Evolutionary conservation across 2,113 vertebrate species (phyloP), one percentile per base, ranked within the genome.

Genomic region (Crotalus horridus): DNA sequence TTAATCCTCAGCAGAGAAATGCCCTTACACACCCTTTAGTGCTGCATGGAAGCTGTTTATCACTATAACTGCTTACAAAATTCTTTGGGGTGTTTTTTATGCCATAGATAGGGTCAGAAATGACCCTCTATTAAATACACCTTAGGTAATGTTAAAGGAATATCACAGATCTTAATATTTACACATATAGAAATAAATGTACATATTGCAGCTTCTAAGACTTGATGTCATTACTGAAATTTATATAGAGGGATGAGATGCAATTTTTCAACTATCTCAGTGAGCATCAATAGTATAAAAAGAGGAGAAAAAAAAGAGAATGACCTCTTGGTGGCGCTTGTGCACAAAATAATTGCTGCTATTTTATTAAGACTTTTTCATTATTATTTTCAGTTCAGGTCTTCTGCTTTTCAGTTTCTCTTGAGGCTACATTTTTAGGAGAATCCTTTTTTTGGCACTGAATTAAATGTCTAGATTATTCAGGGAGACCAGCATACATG

Each of bases 241-340:
- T 46, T 61, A 26, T 88, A 39, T 54, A 56, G 7, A 64, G 43
- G 74, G n/a, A 92, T 17, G 0, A 17, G n/a, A 43, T 43, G 13
- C 3, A 15, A 88, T 69, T 39, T 69, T 69, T 39, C 20, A 17
- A 17, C 10, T 88, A 12, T 85, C 23, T 5, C 6, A 55, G 13
- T 51, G 48, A 87, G 26, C 6, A 24, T 43, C 33, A 33, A 91
- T 20, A 21, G 51, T 39, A 13, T 3, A 2, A 20, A 87, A 56
- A 15, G 13, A 0, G 87, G 11, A 21, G 15, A 85, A 88, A 53
- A 61, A 0, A 1, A 93, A 94, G 46, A 85, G 91, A 90, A 92
- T 9, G 92, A 81, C 94, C 93, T 95, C 95, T 91, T 58, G 93
- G 93, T 94, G 94, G 95, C 69, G 56, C 92, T 64, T 93, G 59